Conservation (phyloP, 2,888 invertebrate species). For the Sialis fuliginosa region DNA sequence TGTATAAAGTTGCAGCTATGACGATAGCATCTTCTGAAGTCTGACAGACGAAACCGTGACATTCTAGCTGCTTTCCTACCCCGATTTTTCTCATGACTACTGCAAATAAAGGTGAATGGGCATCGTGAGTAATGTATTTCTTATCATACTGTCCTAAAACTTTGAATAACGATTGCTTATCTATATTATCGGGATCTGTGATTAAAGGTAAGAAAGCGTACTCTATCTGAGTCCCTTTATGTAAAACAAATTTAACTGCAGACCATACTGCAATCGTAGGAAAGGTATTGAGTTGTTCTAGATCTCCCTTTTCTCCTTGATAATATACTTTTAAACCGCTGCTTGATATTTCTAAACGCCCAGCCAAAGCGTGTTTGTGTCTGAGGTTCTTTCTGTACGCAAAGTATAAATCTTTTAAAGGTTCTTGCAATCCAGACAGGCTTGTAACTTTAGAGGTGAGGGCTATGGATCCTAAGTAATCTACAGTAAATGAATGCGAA, state of each 20-base stretch:
- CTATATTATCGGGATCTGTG: conserved; percentile 63
- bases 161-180: conserved; percentile 50
- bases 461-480: conserved; percentile 67
- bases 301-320: conserved; percentile 40
- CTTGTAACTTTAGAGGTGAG: conserved; percentile 66
- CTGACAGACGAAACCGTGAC: conserved; percentile 81
- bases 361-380: conserved; percentile 33
- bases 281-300: conserved; percentile 60
- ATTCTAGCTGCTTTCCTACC: conserved; percentile 64
- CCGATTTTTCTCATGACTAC: conserved; percentile 74
- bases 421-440: conserved; percentile 64
- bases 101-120: conserved; percentile 73
- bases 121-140: conserved; percentile 34
- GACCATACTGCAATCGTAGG: conserved; percentile 89
- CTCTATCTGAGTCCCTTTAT: conserved; percentile 35
- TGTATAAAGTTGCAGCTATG: conserved; percentile 79
- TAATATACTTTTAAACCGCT: conserved; percentile 56
- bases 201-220: conserved; percentile 74
- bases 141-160: conserved; percentile 32
- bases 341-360: conserved; percentile 47
- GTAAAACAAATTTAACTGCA: conserved; percentile 68
- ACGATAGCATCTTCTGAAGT: conserved; percentile 82
- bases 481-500: conserved; percentile 41
- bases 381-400: conserved; percentile 35
- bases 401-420: conserved; percentile 56